Base-by-base conservation (phyloP, 2,797 vertebrate genomes). In the Hylomyscus alleni region DNA sequence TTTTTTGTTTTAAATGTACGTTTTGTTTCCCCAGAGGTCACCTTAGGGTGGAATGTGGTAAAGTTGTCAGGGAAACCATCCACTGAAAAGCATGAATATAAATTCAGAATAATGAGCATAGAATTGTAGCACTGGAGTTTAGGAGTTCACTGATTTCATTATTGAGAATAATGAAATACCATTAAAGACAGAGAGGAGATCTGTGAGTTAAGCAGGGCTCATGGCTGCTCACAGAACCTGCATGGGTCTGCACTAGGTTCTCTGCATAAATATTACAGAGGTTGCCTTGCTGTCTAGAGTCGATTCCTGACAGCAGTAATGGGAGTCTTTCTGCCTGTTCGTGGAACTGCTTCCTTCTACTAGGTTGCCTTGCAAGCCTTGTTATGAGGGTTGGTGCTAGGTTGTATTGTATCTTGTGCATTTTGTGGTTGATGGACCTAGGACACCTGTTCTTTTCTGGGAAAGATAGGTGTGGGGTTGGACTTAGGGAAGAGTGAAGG, bases 401-500 rank as follows among this genome's bases (percentile, higher is more conserved):
- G 26, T 47, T 40, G 31, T 84, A 47, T 12, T 47, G 2, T 31
- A 40, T 84, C 58, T 34, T 20, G 15, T 34, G 10, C 6, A 19
- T 1, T 20, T 3, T 34, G 44, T 44, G 44, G 9, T 1, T 47
- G 29, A 34, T 7, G 31, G 7, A 65, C 4, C 10, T 47, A 11
- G 29, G 29, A 47, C 5, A 40, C 37, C 15, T 65, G 40, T 10
- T 34, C 4, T 47, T 47, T 47, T 29, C 15, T 47, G 17, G 5
- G 2, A 19, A 2, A 65, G 3, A 6, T 5, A 31, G 10, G 5
- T 1, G 0, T 22, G 9, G 3, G 17, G 4, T 1, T 65, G 29
- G 15, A 20, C 17, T 20, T 65, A 4, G 26, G 29, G 37, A 1
- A 44, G 24, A 47, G 3, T 6, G 12, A 24, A 47, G 12, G 40